These are phyloP conservation scores for Spilosoma lubricipeda DNA, from an alignment of 2,888 invertebrate species.

Conservation along the genomic window DNA sequence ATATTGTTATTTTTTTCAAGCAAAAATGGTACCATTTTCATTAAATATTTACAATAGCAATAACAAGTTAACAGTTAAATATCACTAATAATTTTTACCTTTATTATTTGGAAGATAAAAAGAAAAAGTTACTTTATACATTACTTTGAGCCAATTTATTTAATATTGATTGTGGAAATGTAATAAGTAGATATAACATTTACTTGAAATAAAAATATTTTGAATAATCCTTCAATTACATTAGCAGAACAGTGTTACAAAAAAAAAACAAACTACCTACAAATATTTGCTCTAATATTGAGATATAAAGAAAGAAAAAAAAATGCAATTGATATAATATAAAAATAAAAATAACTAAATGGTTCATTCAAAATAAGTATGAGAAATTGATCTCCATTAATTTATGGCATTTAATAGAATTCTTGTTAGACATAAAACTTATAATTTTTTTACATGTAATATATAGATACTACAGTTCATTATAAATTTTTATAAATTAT, in stretches of 20 bases:
- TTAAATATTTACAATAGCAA: not conserved
- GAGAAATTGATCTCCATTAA: too few relatives aligned
- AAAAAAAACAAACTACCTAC: too few relatives aligned
- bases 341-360: not conserved
- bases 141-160: not conserved
- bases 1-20: not conserved
- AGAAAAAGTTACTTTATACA: not conserved
- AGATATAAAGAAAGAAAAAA: too few relatives aligned
- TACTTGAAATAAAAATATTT: not conserved
- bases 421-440: too few relatives aligned
- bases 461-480: too few relatives aligned
- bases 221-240: not conserved
- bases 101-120: not conserved
- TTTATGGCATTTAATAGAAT: too few relatives aligned
- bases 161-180: not conserved
- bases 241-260: not conserved
- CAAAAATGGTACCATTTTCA: not conserved
- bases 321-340: not conserved
- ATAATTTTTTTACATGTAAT: too few relatives aligned
- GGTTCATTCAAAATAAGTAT: too few relatives aligned
- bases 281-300: too few relatives aligned
- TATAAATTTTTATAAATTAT: too few relatives aligned
- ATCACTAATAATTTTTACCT: not conserved
- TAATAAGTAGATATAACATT: not conserved
- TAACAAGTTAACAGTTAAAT: not conserved